Evolutionary conservation across 2,113 vertebrate genomes (phyloP).

Genomic region (Columbina picui): DNA sequence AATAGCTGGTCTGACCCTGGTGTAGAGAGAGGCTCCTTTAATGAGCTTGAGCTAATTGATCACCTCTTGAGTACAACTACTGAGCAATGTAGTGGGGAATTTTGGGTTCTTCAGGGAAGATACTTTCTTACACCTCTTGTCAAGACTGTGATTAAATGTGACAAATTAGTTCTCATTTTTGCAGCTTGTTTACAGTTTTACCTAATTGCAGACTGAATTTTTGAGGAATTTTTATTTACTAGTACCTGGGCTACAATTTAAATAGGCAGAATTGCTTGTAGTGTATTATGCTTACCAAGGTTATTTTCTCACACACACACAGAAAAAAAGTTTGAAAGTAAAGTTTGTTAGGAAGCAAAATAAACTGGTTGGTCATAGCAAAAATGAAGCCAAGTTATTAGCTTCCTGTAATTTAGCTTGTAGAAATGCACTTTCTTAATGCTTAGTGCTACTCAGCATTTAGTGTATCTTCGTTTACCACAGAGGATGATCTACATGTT

Average conservation of each 20-base stretch:
- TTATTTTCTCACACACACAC: neutral
- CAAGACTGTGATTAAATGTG: neutral
- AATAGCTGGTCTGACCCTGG: neutral
- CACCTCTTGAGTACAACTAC: neutral
- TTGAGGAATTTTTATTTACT: neutral
- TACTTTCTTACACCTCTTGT: neutral
- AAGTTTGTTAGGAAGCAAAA: slow-evolving; percentile 5
- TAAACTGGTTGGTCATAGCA: neutral
- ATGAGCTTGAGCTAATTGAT: neutral
- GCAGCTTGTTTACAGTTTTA: neutral
- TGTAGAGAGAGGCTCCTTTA: neutral
- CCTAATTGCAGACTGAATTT: neutral
- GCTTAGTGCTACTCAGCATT: neutral
- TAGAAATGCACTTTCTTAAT: slow-evolving; percentile 12
- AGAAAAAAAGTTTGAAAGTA: neutral
- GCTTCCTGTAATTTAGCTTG: slow-evolving; percentile 7
- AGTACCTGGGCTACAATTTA: neutral
- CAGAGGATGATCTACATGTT: neutral
- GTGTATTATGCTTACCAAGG: neutral
- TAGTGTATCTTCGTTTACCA: neutral
- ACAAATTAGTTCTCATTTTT: neutral
- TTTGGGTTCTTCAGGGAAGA: neutral
- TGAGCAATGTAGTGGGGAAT: neutral
- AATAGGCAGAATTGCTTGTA: neutral
- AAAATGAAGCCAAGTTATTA: slow-evolving; percentile 40